Base-by-base conservation (phyloP, 2,888 invertebrate species). In the Ectemnius lituratus region DNA sequence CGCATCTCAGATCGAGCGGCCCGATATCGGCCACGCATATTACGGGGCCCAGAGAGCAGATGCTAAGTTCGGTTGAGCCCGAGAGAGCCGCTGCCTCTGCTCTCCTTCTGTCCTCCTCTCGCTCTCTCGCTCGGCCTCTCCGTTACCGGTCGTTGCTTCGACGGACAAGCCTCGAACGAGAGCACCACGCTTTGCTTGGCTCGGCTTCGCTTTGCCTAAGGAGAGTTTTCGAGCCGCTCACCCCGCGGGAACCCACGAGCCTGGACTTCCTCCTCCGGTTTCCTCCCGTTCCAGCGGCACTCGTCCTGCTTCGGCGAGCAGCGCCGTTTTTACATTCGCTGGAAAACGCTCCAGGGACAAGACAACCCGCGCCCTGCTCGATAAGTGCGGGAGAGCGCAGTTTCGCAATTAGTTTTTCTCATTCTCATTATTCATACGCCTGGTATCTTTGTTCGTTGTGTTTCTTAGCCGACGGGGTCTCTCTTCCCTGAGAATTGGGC, bases 1-100 rank as follows among this genome's bases (percentile, higher is more conserved):
- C 87, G 87, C 86, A 89, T 89, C 88, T 88, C 47, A 86, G 89
- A 89, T 89, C 86, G 75, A 74, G 74, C 75, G 73, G 71, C 75
- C 80, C 79, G 89, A 89, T 88, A 89, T 87, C 86, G 84, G 79
- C 86, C 88, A 89, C 89, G 89, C 88, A 89, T 89, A 90, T 89
- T 89, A 88, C 85, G 78, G 78, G 84, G 84, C 86, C 86, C 84
- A 78, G 79, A 83, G 86, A 86, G 86, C 86, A 86, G 86, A 86
- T 86, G 86, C 86, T 83, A 85, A 85, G 83, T 86, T 86, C 85
- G 86, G 86, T 84, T 86, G 82, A 81, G 83, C 83, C 79, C 84
- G 80, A 37, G 37, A 37, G 37, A 75, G 79, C 79, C 78, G 82
- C 81, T 84, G 80, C 81, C 81, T 81, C 37, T 37, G 8, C 37